phyloP scores from a whole-genome alignment of 2,113 vertebrate species.

The Lagopus muta region DNA sequence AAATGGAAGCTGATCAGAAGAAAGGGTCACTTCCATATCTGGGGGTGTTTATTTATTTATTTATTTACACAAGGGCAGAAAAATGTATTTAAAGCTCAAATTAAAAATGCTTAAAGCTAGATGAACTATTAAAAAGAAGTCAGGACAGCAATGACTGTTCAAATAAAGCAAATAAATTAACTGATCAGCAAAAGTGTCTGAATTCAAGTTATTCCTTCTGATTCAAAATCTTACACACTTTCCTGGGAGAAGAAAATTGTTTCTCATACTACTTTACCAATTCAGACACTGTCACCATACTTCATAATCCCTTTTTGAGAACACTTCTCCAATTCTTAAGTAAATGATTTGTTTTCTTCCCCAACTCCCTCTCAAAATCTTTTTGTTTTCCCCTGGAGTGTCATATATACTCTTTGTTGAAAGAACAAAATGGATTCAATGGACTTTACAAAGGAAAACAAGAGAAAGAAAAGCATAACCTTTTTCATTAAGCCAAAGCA shows the following conservation, averaged over 20 bases:
- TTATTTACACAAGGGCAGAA: background rate
- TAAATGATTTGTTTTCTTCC: background rate
- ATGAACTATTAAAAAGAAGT: background rate
- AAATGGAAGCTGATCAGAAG: background rate
- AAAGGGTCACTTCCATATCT: background rate
- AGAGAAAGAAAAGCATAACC: background rate
- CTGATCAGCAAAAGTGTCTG: background rate
- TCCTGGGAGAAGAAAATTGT: background rate
- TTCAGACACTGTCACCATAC: background rate
- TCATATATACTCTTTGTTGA: background rate
- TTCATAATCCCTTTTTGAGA: background rate
- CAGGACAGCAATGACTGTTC: background rate
- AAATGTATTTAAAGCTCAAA: slow-evolving; percentile 3
- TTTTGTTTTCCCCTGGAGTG: no score
- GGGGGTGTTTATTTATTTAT: background rate
- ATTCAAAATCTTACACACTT: background rate
- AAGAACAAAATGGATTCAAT: background rate
- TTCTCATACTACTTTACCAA: background rate
- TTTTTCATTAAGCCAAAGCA: background rate
- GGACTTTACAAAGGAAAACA: background rate
- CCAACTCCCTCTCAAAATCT: background rate
- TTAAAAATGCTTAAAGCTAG: background rate
- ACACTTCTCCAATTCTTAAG: background rate
- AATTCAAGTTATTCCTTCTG: background rate
- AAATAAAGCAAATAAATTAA: slow-evolving; percentile 21